Percentiles rank a stretch among this genome's conserved stretches.
phyloP scores from a whole-genome alignment of 2,888 invertebrate species.

The Drosophila dives region DNA sequence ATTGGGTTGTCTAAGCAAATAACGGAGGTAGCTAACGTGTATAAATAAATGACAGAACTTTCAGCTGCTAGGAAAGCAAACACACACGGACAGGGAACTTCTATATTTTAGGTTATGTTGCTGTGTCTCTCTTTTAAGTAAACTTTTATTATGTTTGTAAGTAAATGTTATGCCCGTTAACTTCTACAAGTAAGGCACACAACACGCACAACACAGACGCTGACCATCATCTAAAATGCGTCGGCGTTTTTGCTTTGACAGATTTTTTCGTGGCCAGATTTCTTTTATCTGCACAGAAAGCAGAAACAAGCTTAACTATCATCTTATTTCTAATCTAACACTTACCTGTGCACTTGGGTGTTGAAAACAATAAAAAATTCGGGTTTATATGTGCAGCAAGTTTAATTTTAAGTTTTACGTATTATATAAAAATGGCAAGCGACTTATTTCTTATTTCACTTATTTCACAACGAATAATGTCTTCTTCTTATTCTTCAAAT shows the following conservation, averaged over 20 bases:
- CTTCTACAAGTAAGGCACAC: constrained; percentile 63
- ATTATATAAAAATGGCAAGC: neutral
- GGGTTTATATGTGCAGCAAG: constrained; percentile 14
- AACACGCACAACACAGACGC: constrained; percentile 12
- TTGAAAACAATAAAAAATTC: constrained; percentile 6
- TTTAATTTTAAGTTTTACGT: constrained; percentile 30
- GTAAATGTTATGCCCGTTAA: constrained; percentile 78
- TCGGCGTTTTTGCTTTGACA: constrained; percentile 37
- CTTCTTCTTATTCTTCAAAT: neutral
- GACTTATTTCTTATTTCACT: too few relatives aligned
- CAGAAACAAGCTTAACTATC: constrained; percentile 26
- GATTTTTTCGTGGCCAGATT: constrained; percentile 18
- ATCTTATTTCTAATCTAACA: constrained; percentile 53
- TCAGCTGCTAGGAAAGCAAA: constrained; percentile 28
- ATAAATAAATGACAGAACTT: constrained; percentile 70
- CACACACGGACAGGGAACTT: constrained; percentile 7
- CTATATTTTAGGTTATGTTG: constrained; percentile 10
- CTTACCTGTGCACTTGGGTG: constrained; percentile 52
- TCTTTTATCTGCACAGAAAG: constrained; percentile 3
- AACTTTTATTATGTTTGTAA: constrained; percentile 73
- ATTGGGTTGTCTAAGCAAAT: constrained; percentile 73
- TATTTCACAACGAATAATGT: too few relatives aligned
- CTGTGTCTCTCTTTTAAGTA: constrained; percentile 17
- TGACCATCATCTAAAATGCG: constrained; percentile 42
- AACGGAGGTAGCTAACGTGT: constrained; percentile 56